Conservation (phyloP, 2,888 invertebrate genomes). For the Macrophya alboannulata region DNA sequence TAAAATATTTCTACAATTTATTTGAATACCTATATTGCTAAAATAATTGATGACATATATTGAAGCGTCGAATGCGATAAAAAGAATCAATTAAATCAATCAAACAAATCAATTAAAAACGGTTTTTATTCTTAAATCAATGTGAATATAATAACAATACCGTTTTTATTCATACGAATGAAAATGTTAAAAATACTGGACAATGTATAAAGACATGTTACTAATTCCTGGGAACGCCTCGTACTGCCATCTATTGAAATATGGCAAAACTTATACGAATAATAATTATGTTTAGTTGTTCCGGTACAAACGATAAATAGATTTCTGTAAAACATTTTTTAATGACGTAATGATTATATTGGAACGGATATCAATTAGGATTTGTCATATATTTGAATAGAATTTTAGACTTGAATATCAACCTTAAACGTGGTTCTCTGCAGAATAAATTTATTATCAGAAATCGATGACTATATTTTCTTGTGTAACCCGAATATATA, state of each 20-base stretch:
- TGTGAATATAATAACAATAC: too few species aligned
- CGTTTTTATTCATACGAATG: not conserved
- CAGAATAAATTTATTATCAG: not conserved
- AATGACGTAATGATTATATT: too few species aligned
- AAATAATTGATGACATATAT: not conserved
- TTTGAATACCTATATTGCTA: not conserved
- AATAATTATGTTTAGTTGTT: not conserved
- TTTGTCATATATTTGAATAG: not conserved
- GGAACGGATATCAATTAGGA: not conserved
- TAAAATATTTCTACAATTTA: slow-evolving; percentile 9
- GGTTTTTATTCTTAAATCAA: not conserved
- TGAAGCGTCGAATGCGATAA: not conserved
- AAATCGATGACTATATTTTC: not conserved
- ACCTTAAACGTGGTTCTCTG: not conserved
- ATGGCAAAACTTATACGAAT: not conserved
- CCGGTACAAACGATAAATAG: not conserved
- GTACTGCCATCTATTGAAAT: slow-evolving; percentile 34
- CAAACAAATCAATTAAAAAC: not conserved
- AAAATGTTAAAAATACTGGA: not conserved
- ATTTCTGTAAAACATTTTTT: not conserved
- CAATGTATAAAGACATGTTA: not conserved
- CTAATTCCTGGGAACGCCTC: not conserved
- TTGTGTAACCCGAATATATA: not conserved
- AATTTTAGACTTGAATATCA: not conserved
- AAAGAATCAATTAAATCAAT: not conserved